A percentile compares a stretch with the other conserved stretches of the same genome.
phyloP scores from a whole-genome alignment of 2,797 vertebrate species.

The Alosa sapidissima region DNA sequence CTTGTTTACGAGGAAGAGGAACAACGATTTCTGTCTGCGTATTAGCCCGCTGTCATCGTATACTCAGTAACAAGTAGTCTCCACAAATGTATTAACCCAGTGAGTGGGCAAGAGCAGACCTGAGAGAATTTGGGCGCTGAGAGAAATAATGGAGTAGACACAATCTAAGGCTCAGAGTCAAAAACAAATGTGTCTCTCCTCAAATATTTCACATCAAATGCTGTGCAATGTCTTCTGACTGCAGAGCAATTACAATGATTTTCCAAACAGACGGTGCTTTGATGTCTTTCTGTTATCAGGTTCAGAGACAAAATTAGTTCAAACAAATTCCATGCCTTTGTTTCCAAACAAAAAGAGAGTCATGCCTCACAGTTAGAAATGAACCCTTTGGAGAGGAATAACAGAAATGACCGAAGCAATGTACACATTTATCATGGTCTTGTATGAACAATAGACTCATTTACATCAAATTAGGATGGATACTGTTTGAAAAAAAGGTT shows the following conservation, averaged over 20 bases:
- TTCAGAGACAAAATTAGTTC: constrained; percentile 24
- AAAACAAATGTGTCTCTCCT: neutral
- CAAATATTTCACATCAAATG: constrained; percentile 19
- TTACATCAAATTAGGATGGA: neutral
- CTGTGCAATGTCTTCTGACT: neutral
- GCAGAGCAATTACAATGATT: constrained; percentile 21
- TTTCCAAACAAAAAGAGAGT: constrained; percentile 14
- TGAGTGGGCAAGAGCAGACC: neutral
- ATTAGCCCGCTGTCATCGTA: neutral
- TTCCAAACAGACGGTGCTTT: neutral
- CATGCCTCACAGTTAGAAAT: neutral
- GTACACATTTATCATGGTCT: neutral
- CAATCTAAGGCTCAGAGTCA: neutral
- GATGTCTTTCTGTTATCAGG: neutral
- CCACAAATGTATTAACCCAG: neutral
- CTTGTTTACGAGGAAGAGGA: neutral
- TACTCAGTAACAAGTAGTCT: neutral
- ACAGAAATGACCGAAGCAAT: neutral
- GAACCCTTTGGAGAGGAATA: neutral
- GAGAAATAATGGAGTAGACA: neutral
- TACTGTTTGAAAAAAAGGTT: constrained; percentile 42
- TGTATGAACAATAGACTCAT: neutral
- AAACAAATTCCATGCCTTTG: constrained; percentile 7
- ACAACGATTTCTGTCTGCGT: neutral
- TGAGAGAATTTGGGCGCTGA: neutral